These are phyloP conservation scores for Perizoma flavofasciatum DNA, from an alignment of 2,888 invertebrate species.

Conservation along the genomic window DNA sequence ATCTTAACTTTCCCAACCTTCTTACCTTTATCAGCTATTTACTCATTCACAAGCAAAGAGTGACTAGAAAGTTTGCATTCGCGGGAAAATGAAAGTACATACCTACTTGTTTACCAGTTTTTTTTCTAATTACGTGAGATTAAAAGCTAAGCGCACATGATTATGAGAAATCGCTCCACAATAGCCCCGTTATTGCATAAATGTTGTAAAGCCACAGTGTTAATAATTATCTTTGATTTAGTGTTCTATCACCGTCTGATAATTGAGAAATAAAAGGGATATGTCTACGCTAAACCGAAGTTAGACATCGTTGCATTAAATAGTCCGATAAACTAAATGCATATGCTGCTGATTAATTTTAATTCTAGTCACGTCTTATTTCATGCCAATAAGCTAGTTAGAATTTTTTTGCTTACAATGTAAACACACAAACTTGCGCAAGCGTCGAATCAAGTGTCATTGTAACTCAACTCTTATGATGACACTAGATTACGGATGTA, in stretches of 20 bases:
- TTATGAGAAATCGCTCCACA: constrained; percentile 32
- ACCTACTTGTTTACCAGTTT: constrained; percentile 32
- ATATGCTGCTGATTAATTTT: no score
- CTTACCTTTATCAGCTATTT: no score
- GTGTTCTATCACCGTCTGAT: no score
- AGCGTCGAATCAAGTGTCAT: constrained; percentile 17
- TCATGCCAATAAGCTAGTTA: background rate
- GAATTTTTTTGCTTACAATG: constrained; percentile 14
- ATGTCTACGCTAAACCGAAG: no score
- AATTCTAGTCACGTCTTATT: background rate
- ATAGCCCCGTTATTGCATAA: background rate
- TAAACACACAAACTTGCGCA: constrained; percentile 17
- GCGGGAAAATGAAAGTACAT: constrained; percentile 45
- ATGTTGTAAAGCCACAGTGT: no score
- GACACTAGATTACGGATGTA: constrained; percentile 11
- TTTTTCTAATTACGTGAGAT: constrained; percentile 35
- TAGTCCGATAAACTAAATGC: no score
- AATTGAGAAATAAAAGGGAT: no score
- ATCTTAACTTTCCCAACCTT: no score
- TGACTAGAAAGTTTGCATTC: constrained; percentile 24
- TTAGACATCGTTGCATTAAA: no score
- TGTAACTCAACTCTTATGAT: constrained; percentile 17
- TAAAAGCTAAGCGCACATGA: constrained; percentile 26
- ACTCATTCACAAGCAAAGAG: constrained; percentile 8
- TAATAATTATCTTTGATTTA: no score